A percentile compares a stretch with the other conserved stretches of the same genome.
Conservation (phyloP, 2,888 invertebrate species). For the Neria commutata region DNA sequence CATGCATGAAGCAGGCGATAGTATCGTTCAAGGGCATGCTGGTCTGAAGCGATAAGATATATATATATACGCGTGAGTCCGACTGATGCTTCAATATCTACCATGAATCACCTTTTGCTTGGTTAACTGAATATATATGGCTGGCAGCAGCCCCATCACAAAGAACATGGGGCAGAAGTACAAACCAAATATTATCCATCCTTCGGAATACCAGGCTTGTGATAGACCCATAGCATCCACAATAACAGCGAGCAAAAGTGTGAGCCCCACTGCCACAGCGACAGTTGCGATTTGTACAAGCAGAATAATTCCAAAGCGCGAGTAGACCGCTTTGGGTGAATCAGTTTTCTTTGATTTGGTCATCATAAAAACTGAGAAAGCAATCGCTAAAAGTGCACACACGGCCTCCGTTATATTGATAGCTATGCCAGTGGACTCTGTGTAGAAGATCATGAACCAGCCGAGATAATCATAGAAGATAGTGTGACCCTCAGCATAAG, state of each 20-base stretch:
- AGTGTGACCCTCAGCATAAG: slow-evolving; percentile 59
- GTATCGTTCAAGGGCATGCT: slow-evolving; percentile 44
- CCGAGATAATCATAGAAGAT: slow-evolving; percentile 79
- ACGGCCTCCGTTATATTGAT: slow-evolving; percentile 56
- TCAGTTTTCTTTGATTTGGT: slow-evolving; percentile 30
- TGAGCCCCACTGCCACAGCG: slow-evolving; percentile 45
- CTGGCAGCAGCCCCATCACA: slow-evolving; percentile 48
- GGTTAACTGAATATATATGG: slow-evolving; percentile 46
- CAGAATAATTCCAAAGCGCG: slow-evolving; percentile 43
- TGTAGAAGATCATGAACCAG: slow-evolving; percentile 70
- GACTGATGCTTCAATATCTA: not conserved
- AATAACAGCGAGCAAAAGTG: slow-evolving; percentile 56
- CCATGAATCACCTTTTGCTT: slow-evolving; percentile 39
- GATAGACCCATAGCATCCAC: slow-evolving; percentile 56
- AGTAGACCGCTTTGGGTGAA: slow-evolving; percentile 26
- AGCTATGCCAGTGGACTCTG: slow-evolving; percentile 61
- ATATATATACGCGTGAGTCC: too few relatives aligned
- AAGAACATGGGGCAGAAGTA: slow-evolving; percentile 59
- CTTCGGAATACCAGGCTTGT: slow-evolving; percentile 68
- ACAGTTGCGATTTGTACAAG: slow-evolving; percentile 48
- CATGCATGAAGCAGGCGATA: slow-evolving; percentile 53
- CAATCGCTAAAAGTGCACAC: slow-evolving; percentile 54
- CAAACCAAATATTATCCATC: slow-evolving; percentile 63
- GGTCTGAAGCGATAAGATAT: too few relatives aligned
- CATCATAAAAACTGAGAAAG: slow-evolving; percentile 46